Base-by-base conservation (phyloP, 2,113 vertebrate species). In the Ploceus nigricollis region DNA sequence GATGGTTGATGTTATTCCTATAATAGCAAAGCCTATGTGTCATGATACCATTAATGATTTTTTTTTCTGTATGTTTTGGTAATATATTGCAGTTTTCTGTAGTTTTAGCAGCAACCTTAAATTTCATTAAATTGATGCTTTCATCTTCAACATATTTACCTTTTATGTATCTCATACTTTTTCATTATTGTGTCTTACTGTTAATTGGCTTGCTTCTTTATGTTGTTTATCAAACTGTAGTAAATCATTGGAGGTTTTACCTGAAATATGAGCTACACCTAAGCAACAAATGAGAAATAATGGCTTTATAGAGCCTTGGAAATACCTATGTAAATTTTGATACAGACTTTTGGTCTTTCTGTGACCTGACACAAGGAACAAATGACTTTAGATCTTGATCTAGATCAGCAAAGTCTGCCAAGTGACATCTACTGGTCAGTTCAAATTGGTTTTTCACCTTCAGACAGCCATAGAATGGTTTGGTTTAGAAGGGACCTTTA, bases 41-140 rank as follows among this genome's bases (percentile, higher is more conserved):
- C 9, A 5, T 48, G 31, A 17, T 75, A 19, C 6, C 4, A 1
- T 53, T 87, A 3, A 2, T 53, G 16, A 0, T 20, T 20, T 24
- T 82, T 24, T 82, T 73, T 81, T 91, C 33, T 60, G 1, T 72
- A 10, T 64, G 39, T 80, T 75, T n/a, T 72, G 45, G 24, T 80
- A 89, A 63, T 73, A 39, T 11, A 31, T 20, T 71, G 30, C 35
- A 45, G 33, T 73, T 90, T 71, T 35, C 31, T 72, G 0, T 37
- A 65, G 60, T 42, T 42, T 81, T 83, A 7, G 3, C 17, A 66
- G 30, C 39, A 78, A 31, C 39, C 23, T 54, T 66, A 16, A 75
- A 63, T 42, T 82, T 84, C 39, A 50, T 1, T 78, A 57, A 93
- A 77, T n/a, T 13, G 65, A 21, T 42, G 5, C 18, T 66, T 84